Conservation (phyloP, 2,888 invertebrate species). For the Acleris holmiana region DNA sequence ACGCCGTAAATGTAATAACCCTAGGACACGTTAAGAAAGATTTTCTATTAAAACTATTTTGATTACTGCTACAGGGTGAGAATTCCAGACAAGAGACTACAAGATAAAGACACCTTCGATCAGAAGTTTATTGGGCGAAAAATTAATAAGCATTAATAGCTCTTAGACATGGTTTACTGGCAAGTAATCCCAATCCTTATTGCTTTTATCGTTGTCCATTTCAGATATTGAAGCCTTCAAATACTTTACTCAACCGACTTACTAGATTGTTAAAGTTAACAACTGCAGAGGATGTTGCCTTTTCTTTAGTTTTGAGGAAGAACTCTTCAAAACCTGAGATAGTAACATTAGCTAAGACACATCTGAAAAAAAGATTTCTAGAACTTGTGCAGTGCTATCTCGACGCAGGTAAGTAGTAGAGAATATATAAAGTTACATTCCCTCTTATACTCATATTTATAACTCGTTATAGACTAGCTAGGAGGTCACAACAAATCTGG, state of each 20-base stretch:
- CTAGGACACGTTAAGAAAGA: no score
- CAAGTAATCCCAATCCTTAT: constrained; percentile 29
- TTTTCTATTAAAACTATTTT: no score
- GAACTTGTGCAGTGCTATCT: constrained; percentile 94
- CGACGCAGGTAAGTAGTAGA: constrained; percentile 86
- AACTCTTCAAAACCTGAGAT: constrained; percentile 92
- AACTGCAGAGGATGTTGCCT: constrained; percentile 95
- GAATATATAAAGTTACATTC: no score
- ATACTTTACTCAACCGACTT: constrained; percentile 92
- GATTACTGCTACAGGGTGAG: no score
- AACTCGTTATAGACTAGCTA: no score
- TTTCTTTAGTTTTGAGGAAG: constrained; percentile 92
- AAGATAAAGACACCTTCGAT: no score
- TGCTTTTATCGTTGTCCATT: constrained; percentile 51
- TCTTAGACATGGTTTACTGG: constrained; percentile 15
- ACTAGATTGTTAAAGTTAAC: constrained; percentile 94
- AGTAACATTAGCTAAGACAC: constrained; percentile 89
- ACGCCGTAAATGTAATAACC: no score
- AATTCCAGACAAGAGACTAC: no score
- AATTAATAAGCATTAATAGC: not conserved
- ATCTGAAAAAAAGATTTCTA: constrained; percentile 92
- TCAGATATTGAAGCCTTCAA: constrained; percentile 91
- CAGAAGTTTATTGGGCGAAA: no score
- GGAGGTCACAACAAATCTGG: no score
- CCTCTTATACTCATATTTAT: no score